Conservation (phyloP, 2,888 invertebrate species). For the Callosobruchus maculatus region DNA sequence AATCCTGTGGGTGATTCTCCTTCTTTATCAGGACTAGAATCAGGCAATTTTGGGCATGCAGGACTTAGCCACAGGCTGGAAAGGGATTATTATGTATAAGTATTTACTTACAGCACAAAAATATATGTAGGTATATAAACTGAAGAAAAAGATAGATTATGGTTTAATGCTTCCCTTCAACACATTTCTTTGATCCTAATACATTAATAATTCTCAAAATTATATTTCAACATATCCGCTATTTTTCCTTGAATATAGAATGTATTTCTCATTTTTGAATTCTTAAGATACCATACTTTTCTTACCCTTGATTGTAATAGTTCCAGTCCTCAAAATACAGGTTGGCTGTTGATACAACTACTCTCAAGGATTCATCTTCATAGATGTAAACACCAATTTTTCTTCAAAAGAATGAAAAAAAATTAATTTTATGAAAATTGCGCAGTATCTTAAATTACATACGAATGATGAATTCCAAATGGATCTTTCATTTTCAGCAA, state of each 20-base stretch:
- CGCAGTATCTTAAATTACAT: slow-evolving; percentile 40
- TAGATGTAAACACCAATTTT: slow-evolving; percentile 89
- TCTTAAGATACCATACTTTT: neutral
- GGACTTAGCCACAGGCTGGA: slow-evolving; percentile 87
- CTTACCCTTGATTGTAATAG: slow-evolving; percentile 86
- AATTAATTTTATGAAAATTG: neutral
- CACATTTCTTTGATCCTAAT: no score
- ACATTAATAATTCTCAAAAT: no score
- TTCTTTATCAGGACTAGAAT: slow-evolving; percentile 50
- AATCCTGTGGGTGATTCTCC: slow-evolving; percentile 86
- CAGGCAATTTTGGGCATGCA: slow-evolving; percentile 62
- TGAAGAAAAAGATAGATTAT: no score
- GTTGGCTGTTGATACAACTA: slow-evolving; percentile 90
- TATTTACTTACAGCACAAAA: neutral
- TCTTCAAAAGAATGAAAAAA: slow-evolving; percentile 47
- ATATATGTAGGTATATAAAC: no score
- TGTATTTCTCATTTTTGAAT: no score
- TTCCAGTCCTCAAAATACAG: slow-evolving; percentile 90
- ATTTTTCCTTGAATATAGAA: no score
- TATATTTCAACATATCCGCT: no score
- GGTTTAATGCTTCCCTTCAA: no score
- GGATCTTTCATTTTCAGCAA: slow-evolving; percentile 70
- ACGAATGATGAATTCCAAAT: slow-evolving; percentile 87
- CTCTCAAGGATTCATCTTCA: slow-evolving; percentile 73
- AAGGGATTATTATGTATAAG: slow-evolving; percentile 5